Conservation (phyloP, 2,888 invertebrate genomes). For the Lamellibrachia columna region DNA sequence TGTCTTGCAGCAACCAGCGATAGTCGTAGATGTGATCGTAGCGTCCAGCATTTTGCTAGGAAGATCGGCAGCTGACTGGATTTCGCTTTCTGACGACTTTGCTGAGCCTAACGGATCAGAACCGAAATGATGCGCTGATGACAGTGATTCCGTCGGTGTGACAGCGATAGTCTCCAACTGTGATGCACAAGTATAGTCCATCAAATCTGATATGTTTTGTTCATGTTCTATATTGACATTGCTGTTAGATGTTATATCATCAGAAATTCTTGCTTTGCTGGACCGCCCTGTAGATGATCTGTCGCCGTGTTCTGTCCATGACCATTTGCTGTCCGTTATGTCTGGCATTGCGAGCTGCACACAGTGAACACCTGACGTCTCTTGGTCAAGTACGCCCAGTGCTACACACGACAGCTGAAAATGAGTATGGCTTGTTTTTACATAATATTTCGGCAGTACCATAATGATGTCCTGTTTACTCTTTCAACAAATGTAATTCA, state of each 20-base stretch:
- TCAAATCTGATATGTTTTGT: not conserved
- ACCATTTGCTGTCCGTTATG: not conserved
- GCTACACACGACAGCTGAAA: not conserved
- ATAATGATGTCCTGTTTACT: not conserved
- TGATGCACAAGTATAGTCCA: not conserved
- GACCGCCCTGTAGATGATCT: not conserved
- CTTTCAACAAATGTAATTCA: not conserved
- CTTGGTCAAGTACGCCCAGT: not conserved
- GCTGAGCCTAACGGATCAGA: not conserved
- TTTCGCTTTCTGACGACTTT: not conserved
- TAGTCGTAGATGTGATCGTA: too few species aligned
- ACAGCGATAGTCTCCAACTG: not conserved
- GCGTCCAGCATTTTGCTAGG: not conserved
- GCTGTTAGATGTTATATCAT: not conserved
- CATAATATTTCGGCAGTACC: not conserved
- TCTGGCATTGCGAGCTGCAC: not conserved
- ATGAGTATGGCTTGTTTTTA: not conserved
- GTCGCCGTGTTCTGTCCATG: not conserved
- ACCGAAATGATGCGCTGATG: not conserved
- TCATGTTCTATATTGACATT: not conserved
- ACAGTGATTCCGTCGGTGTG: conserved; percentile 1
- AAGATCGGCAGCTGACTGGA: not conserved
- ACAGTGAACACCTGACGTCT: not conserved
- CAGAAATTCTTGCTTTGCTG: not conserved
- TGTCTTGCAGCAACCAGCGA: too few species aligned